Evolutionary conservation across 2,797 vertebrate genomes (phyloP).

Genomic region (Streptopelia turtur): DNA sequence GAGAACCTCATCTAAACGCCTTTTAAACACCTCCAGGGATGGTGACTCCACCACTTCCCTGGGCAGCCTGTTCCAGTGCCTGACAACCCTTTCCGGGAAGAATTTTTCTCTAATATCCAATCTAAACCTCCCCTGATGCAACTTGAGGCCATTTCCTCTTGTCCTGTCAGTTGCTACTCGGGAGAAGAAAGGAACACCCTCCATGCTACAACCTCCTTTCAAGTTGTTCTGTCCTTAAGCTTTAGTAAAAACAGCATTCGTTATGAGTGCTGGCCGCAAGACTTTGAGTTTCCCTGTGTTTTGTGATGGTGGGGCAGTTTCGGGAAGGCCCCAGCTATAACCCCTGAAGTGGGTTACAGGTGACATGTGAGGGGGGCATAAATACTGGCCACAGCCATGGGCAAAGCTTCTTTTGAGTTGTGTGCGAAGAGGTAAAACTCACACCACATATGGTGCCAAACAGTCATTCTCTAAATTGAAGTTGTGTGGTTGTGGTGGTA

Average conservation of each 20-base stretch:
- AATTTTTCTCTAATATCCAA: too few species aligned
- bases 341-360: background rate
- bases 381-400: rapidly evolving
- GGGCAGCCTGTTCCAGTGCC: too few species aligned
- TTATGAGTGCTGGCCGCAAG: background rate
- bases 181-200: too few species aligned
- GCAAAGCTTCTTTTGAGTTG: background rate
- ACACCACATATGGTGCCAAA: rapidly evolving
- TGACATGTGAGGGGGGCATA: background rate
- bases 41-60: too few species aligned
- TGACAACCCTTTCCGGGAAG: too few species aligned
- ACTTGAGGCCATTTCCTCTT: too few species aligned
- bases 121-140: too few species aligned
- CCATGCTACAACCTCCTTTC: too few species aligned
- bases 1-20: too few species aligned
- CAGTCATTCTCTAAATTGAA: background rate
- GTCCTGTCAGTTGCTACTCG: too few species aligned
- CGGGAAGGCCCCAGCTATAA: rapidly evolving
- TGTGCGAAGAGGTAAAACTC: background rate
- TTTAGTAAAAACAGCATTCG: background rate
- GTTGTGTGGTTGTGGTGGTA: too few species aligned
- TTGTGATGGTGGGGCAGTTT: rapidly evolving
- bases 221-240: background rate
- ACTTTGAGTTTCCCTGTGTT: background rate
- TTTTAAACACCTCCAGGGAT: too few species aligned